Base-by-base conservation (phyloP, 1,140 invertebrate species). In the Drosophila miranda region DNA sequence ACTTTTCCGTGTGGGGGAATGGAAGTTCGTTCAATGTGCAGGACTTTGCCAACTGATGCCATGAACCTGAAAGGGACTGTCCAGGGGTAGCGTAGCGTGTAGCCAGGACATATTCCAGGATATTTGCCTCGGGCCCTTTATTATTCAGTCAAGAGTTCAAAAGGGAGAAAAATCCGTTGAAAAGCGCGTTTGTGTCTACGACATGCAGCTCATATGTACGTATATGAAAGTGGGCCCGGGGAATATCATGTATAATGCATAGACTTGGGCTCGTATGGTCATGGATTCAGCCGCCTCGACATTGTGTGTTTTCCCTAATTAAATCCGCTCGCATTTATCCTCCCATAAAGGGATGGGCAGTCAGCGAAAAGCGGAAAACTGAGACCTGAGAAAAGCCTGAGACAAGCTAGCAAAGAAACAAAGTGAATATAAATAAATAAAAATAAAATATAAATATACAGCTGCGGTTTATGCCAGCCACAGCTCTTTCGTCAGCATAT, bases 11-110 rank as follows among this genome's bases (percentile, higher is more conserved):
- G 30, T 19, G 44, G 50, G 34, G 26, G 42, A 51, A 46, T 73
- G 52, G 68, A 60, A 67, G 75, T 71, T 75, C 66, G 71, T 66
- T 61, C 75, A 68, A 78, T 69, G 67, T 70, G 73, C 68, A 63
- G 59, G 50, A 51, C 68, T 38, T 38, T 0, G 34, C 11, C 34
- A 13, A 38, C 34, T 38, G 34, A 38, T 38, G 34, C 3, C 11
- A 77, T 80, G 77, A 84, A 78, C 64, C 61, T 42, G 49, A 73
- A 73, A 52, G 34, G 30, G 53, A 57, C 60, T 48, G 34, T 42
- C 21, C 26, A 68, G 62, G 30, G 61, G 56, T 19, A 58, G 19
- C 52, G 61, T 48, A 5, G 23, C 23, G 41, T 54, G 61, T 26
- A 44, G 43, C 6, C 62, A 43, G 44, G 50, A 58, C 46, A 69